Evolutionary conservation across 1,140 invertebrate genomes (phyloP).

Genomic region (Phthorimaea operculella): DNA sequence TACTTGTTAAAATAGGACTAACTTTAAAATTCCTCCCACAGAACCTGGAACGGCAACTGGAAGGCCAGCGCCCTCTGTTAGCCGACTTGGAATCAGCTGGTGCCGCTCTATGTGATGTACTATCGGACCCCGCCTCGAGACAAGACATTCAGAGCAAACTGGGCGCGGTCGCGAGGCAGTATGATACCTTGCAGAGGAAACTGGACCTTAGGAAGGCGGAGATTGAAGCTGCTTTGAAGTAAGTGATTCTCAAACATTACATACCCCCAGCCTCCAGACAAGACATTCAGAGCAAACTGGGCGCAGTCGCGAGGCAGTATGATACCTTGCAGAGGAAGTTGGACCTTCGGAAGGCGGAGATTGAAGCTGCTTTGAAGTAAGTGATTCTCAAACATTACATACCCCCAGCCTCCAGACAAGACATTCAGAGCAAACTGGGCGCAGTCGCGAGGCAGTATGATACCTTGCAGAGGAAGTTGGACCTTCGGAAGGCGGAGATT

Average conservation of each 20-base stretch:
- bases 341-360: slow-evolving; percentile 88
- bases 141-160: slow-evolving; percentile 92
- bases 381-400: neutral
- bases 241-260: neutral
- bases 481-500: slow-evolving; percentile 89
- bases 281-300: slow-evolving; percentile 90
- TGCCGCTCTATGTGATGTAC: slow-evolving; percentile 84
- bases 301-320: slow-evolving; percentile 84
- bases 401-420: slow-evolving; percentile 81
- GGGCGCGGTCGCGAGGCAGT: slow-evolving; percentile 82
- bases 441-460: slow-evolving; percentile 86
- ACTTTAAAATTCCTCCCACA: slow-evolving; percentile 12
- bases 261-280: slow-evolving; percentile 79
- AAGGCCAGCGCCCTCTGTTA: slow-evolving; percentile 85
- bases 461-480: slow-evolving; percentile 88
- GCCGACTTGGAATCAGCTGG: slow-evolving; percentile 90
- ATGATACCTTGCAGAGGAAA: slow-evolving; percentile 88
- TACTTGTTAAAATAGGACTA: too few species aligned
- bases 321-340: slow-evolving; percentile 88
- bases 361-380: slow-evolving; percentile 81
- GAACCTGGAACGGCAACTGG: slow-evolving; percentile 87
- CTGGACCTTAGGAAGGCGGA: slow-evolving; percentile 90
- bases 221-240: slow-evolving; percentile 83
- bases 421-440: slow-evolving; percentile 89
- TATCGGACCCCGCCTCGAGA: slow-evolving; percentile 90